phyloP scores from a whole-genome alignment of 1,140 invertebrate species.

The Eriocheir sinensis region DNA sequence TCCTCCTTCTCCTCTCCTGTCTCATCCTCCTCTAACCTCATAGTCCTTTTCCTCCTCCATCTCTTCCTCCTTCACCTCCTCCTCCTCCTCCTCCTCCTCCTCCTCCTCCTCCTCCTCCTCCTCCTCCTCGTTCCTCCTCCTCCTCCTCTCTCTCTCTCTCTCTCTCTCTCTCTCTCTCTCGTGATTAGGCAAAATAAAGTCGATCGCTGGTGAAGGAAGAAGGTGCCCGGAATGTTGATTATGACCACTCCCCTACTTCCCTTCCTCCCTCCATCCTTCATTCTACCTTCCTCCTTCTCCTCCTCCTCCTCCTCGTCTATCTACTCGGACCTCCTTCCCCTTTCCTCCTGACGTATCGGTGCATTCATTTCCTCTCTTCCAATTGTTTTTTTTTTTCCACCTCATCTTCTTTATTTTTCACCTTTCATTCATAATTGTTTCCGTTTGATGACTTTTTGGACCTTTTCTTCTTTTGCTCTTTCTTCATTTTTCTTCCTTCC shows the following conservation, averaged over 20 bases:
- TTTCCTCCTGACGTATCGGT: too few species aligned
- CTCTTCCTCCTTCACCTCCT: neutral
- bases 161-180: neutral
- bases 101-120: neutral
- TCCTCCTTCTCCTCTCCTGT: neutral
- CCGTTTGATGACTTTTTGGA: too few species aligned
- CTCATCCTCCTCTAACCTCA: neutral
- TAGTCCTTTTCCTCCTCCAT: neutral
- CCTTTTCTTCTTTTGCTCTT: neutral
- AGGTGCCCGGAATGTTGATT: slow-evolving; percentile 59
- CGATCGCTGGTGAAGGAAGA: slow-evolving; percentile 53
- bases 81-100: neutral
- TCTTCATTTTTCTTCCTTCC: neutral
- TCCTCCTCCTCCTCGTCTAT: neutral
- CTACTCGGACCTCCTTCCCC: neutral
- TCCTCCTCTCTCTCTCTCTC: neutral
- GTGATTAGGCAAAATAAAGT: slow-evolving; percentile 60
- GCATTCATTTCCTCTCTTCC: too few species aligned
- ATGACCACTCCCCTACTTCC: neutral
- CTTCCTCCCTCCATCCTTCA: neutral
- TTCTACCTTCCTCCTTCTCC: neutral
- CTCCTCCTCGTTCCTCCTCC: neutral
- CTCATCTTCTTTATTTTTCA: too few species aligned
- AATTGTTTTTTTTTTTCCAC: too few species aligned
- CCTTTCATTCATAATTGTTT: too few species aligned